Conservation (phyloP, 2,888 invertebrate genomes). For the Morpho helenor region DNA sequence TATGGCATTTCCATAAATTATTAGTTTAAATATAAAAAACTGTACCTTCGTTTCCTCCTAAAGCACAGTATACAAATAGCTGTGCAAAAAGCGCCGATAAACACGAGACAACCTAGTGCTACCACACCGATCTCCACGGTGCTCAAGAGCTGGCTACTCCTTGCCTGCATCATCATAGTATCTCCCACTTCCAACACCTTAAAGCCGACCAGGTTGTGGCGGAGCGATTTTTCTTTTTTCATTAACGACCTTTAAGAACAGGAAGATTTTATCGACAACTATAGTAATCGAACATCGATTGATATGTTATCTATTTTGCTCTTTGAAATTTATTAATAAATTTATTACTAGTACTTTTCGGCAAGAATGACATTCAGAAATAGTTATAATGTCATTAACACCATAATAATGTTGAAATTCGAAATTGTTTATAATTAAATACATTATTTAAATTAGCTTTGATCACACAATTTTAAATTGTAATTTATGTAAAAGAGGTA, state of each 20-base stretch:
- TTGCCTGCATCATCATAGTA: conserved; percentile 56
- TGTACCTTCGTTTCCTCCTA: conserved; percentile 80
- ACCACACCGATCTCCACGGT: conserved; percentile 90
- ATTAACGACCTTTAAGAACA: conserved; percentile 77
- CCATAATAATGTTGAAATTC: too few species aligned
- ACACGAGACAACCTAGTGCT: conserved; percentile 88
- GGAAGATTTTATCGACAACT: too few species aligned
- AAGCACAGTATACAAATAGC: conserved; percentile 88
- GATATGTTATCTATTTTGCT: too few species aligned
- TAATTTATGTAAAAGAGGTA: too few species aligned
- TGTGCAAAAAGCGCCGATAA: conserved; percentile 88
- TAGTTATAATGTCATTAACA: too few species aligned
- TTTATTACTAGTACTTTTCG: too few species aligned
- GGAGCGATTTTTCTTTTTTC: conserved; percentile 79
- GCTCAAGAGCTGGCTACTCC: conserved; percentile 68
- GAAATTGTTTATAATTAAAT: too few species aligned
- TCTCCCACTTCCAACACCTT: conserved; percentile 83
- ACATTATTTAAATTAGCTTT: too few species aligned
- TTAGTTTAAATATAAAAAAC: background rate
- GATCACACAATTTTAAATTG: too few species aligned
- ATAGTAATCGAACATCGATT: too few species aligned
- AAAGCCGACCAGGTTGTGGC: conserved; percentile 82
- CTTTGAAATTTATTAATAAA: too few species aligned
- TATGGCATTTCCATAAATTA: background rate
- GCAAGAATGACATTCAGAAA: too few species aligned